Evolutionary conservation across 2,797 vertebrate species (phyloP).

Genomic region (Prionace glauca): DNA sequence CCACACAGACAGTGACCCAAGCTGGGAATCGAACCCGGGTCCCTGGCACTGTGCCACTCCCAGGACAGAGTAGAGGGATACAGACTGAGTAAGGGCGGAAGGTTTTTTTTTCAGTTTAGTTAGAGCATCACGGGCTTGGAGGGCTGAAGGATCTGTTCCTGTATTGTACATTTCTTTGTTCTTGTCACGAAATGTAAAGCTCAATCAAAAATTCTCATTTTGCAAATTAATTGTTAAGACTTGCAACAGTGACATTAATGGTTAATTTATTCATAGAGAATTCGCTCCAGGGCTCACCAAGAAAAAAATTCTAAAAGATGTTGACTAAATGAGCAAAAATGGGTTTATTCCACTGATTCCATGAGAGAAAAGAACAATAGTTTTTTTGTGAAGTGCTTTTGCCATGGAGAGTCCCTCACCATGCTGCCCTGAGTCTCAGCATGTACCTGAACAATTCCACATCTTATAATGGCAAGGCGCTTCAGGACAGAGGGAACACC

Average conservation of each 20-base stretch:
- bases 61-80: too few species aligned
- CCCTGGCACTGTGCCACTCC: too few species aligned
- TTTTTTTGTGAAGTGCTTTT: not conserved
- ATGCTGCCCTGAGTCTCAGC: too few species aligned
- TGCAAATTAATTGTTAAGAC: conserved; percentile 20
- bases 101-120: too few species aligned
- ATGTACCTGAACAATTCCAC: not conserved
- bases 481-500: not conserved
- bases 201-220: not conserved
- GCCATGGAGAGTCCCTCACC: not conserved
- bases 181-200: not conserved
- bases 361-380: not conserved
- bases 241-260: not conserved
- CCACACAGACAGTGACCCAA: too few species aligned
- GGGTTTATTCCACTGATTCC: not conserved
- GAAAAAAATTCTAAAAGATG: not conserved
- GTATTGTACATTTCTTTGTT: too few species aligned
- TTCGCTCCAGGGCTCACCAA: not conserved
- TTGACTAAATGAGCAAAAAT: not conserved
- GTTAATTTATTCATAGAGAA: conserved; percentile 30
- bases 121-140: too few species aligned
- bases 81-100: too few species aligned
- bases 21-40: too few species aligned
- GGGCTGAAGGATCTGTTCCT: too few species aligned
- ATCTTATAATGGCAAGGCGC: not conserved